Evolutionary conservation across 2,113 vertebrate genomes (phyloP), one percentile per base, ranked within the genome.

Genomic region (Poicephalus meyeri): DNA sequence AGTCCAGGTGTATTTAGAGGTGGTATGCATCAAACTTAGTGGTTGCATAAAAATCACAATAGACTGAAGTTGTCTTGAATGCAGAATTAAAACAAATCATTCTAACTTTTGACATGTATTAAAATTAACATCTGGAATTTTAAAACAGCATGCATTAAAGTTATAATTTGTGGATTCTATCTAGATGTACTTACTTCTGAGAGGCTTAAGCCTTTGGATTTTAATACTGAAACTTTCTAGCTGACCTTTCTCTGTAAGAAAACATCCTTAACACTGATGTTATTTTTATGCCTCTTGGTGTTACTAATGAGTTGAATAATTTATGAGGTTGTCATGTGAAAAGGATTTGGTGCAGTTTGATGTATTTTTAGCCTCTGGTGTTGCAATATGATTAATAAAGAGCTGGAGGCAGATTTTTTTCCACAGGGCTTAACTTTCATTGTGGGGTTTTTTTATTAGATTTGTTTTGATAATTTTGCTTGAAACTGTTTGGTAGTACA

Each of bases 251-350:
- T 77, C 70, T 74, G 82, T 97, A 96, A 88, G 97, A 98, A 98
- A 98, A 98, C 97, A 98, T 98, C 97, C 98, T 98, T 98, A 98
- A 86, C 89, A 95, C 80, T 97, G 95, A 98, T 98, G 97, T 97
- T 97, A 97, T 97, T 98, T 97, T 97, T 97, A 96, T 98, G 98
- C 97, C 97, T 98, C 97, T 98, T 95, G 97, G 96, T 98, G 97
- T 97, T 98, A 97, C 98, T 99, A 98, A 99, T 99, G 98, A 99
- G 98, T 96, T 97, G 98, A 99, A 99, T 99, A 99, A 99, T 99
- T 98, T 98, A 99, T 98, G 98, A 98, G 98, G 97, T 98, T 99
- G 98, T 99, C 98, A 98, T 98, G 98, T 98, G 98, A 98, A 98
- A 98, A 98, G 98, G 98, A 98, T 98, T 97, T 98, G 97, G 97